phyloP scores from a whole-genome alignment of 2,113 vertebrate genomes.

The Hippotragus niger region DNA sequence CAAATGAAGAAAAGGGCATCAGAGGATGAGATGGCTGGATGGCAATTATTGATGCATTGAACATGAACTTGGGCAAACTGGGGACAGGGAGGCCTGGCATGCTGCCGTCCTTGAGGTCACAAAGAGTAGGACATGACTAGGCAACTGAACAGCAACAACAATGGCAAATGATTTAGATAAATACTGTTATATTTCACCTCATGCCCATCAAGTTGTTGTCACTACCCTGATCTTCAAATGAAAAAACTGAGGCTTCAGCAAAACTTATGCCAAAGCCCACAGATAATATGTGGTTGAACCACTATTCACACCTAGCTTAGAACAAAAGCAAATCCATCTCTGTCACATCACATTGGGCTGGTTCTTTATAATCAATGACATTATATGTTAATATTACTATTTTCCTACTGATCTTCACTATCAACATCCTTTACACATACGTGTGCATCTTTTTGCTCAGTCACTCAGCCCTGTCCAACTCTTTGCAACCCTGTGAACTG shows the following conservation, averaged over 20 bases:
- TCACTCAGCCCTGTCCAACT: not conserved
- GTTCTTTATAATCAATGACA: not conserved
- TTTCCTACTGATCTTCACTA: not conserved
- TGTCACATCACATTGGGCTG: not conserved
- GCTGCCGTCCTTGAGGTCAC: not conserved
- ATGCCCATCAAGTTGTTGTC: not conserved
- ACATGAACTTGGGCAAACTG: not conserved
- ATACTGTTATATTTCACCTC: not conserved
- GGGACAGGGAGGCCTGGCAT: not conserved
- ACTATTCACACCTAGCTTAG: not conserved
- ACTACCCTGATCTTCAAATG: not conserved
- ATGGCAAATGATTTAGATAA: not conserved
- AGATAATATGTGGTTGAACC: not conserved
- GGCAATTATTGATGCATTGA: not conserved
- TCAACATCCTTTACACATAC: not conserved
- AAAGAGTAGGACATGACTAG: not conserved
- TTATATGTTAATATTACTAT: not conserved
- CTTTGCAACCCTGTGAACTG: rapidly evolving
- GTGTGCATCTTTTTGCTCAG: not conserved
- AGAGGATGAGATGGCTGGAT: not conserved
- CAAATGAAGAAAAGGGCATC: not conserved
- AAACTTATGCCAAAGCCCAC: not conserved
- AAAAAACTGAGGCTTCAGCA: not conserved
- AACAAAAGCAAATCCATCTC: not conserved
- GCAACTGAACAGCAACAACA: not conserved